These are phyloP conservation scores for Antennarius striatus DNA, from an alignment of 2,113 vertebrate species.

Conservation along the genomic window DNA sequence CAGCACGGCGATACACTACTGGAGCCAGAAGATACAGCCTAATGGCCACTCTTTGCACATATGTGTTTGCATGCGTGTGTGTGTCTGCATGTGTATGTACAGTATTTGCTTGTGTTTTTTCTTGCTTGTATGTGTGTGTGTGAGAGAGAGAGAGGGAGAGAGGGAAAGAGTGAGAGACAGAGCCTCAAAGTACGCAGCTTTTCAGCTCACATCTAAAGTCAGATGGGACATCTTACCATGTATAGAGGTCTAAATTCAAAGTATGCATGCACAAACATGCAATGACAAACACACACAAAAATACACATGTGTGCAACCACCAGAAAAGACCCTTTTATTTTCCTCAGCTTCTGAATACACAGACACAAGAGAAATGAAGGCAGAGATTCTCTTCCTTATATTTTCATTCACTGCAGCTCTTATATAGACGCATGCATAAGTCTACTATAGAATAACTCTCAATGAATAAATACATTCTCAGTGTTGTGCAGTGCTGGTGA, in stretches of 20 bases:
- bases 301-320: too few species aligned
- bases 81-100: neutral
- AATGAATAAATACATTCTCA: neutral
- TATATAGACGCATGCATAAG: neutral
- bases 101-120: constrained; percentile 16
- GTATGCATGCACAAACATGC: neutral
- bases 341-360: constrained; percentile 32
- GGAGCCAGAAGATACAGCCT: constrained; percentile 45
- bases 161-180: neutral
- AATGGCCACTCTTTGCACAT: constrained; percentile 22
- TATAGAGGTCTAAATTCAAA: constrained; percentile 38
- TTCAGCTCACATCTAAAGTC: constrained; percentile 38
- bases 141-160: neutral
- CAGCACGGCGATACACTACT: constrained; percentile 45
- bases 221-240: constrained; percentile 51
- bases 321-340: constrained; percentile 32
- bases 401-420: constrained; percentile 31
- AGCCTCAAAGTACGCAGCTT: constrained; percentile 14
- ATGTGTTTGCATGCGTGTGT: constrained; percentile 20
- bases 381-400: constrained; percentile 10
- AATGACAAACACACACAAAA: neutral
- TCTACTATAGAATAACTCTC: constrained; percentile 1
- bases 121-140: constrained; percentile 4
- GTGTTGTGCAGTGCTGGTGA: neutral
- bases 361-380: constrained; percentile 16